phyloP scores from a whole-genome alignment of 2,888 invertebrate species.

The Chymomyza amoena region DNA sequence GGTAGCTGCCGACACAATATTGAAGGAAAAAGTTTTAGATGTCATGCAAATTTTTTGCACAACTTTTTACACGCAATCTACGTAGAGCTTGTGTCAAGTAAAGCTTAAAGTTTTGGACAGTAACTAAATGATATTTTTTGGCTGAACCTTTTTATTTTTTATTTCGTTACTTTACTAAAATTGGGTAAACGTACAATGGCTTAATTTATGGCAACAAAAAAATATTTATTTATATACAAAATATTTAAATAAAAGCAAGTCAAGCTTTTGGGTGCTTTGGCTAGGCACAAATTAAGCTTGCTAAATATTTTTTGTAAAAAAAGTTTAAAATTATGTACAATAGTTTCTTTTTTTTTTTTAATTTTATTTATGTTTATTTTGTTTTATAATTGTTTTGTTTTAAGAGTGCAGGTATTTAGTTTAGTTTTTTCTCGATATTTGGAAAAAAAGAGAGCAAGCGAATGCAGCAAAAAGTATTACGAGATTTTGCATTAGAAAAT shows the following conservation, averaged over 20 bases:
- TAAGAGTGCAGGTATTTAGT: slow-evolving; percentile 31
- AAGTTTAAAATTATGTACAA: slow-evolving; percentile 9
- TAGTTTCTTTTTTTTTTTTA: background rate
- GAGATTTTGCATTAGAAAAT: slow-evolving; percentile 47
- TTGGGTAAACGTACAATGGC: slow-evolving; percentile 58
- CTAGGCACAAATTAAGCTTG: slow-evolving; percentile 23
- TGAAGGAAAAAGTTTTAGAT: background rate
- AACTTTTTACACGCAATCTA: background rate
- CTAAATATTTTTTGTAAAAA: slow-evolving; percentile 18
- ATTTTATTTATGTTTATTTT: slow-evolving; percentile 16
- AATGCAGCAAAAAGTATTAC: slow-evolving; percentile 37
- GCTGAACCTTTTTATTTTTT: slow-evolving; percentile 67
- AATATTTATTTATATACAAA: background rate
- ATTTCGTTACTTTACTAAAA: slow-evolving; percentile 28
- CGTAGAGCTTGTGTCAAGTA: slow-evolving; percentile 21
- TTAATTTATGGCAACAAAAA: slow-evolving; percentile 5
- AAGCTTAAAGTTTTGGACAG: slow-evolving; percentile 19
- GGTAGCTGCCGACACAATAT: background rate
- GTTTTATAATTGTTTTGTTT: slow-evolving; percentile 28
- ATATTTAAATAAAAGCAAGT: slow-evolving; percentile 2
- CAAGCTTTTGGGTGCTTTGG: slow-evolving; percentile 45
- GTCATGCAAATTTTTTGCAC: background rate
- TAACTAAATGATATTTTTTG: slow-evolving; percentile 74
- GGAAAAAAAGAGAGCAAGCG: slow-evolving; percentile 47
- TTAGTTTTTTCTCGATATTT: background rate